Conservation (phyloP, 2,797 vertebrate species). For the Schizopygopsis malacanthus region DNA sequence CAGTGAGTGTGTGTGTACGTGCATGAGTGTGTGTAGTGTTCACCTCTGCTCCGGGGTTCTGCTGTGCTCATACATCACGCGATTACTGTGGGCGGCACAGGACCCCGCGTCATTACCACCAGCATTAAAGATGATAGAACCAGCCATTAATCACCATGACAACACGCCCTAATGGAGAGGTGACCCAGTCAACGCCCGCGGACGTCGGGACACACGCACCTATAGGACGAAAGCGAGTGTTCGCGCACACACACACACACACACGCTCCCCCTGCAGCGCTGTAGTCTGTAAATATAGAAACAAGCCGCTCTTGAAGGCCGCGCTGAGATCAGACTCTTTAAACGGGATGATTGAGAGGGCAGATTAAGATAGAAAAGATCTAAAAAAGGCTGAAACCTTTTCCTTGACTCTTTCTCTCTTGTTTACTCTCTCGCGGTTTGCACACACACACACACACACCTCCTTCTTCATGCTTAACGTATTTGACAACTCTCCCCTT, state of each 20-base stretch:
- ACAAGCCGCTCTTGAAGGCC: conserved; percentile 25
- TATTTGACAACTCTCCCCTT: conserved; percentile 38
- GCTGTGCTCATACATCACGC: conserved; percentile 98
- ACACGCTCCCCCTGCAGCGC: conserved; percentile 32
- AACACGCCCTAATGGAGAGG: conserved; percentile 99
- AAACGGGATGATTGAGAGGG: conserved; percentile 33
- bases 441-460: background rate
- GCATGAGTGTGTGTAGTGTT: conserved; percentile 97
- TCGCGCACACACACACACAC: conserved; percentile 9
- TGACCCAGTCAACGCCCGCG: conserved; percentile 93
- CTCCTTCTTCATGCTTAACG: conserved; percentile 38
- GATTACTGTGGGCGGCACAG: conserved; percentile 97
- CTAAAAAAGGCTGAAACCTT: background rate
- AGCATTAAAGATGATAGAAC: conserved; percentile 99
- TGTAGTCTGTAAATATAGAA: conserved; percentile 49
- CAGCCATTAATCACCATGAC: conserved; percentile 99
- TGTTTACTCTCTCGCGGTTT: background rate
- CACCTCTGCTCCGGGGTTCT: conserved; percentile 99
- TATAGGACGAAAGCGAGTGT: conserved; percentile 88
- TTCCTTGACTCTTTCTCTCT: conserved; percentile 30
- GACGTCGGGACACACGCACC: conserved; percentile 82
- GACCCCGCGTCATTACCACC: conserved; percentile 99
- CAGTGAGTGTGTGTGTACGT: conserved; percentile 89
- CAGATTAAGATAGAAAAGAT: conserved; percentile 37
- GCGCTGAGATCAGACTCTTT: conserved; percentile 41